phyloP scores from a whole-genome alignment of 2,888 invertebrate species.

The Trichacis sp. region DNA sequence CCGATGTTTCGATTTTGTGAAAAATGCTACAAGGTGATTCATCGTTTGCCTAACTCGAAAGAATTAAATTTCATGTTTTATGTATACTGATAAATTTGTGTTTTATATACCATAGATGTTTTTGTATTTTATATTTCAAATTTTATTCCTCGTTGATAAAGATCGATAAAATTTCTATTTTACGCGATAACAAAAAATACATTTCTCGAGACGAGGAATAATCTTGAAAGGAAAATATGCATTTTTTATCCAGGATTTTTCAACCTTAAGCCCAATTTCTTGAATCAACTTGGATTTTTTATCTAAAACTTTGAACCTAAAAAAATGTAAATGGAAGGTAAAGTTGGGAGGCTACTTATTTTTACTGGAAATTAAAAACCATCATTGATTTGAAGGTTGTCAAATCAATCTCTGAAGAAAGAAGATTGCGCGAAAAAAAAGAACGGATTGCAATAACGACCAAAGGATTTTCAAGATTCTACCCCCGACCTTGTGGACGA shows the following conservation, averaged over 20 bases:
- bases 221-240: not conserved
- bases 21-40: slow-evolving; percentile 77
- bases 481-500: no score
- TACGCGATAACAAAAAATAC: no score
- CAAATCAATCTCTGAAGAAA: not conserved
- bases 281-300: no score
- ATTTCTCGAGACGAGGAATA: no score
- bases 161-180: no score
- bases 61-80: not conserved
- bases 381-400: slow-evolving; percentile 1
- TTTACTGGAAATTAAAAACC: not conserved
- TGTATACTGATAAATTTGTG: not conserved
- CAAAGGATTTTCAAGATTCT: no score
- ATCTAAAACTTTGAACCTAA: not conserved
- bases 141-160: no score
- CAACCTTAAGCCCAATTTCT: no score
- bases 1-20: slow-evolving; percentile 78
- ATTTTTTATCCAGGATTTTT: not conserved
- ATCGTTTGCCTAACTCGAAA: not conserved
- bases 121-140: no score
- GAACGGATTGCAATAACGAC: no score
- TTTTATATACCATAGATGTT: no score
- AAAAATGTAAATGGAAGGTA: not conserved
- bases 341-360: not conserved
- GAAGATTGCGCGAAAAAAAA: not conserved